Base-by-base conservation (phyloP, 92 coral and sea anemone species). In the Actinernus sp. region DNA sequence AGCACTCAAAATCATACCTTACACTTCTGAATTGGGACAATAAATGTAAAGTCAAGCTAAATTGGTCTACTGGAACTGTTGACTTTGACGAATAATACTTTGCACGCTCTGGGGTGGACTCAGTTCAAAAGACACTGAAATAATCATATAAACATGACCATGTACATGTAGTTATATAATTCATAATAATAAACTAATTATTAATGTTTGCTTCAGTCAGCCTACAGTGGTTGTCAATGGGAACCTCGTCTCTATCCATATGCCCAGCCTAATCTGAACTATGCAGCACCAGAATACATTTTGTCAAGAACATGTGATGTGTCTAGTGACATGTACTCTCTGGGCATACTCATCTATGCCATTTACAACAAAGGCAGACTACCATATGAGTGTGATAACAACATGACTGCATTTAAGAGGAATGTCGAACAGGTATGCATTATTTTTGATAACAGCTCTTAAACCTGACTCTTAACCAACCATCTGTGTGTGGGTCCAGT, bases 281-380 rank as follows among this genome's bases (percentile, higher is more conserved):
- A 87, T 51, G 85, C 92, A 9, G 97, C 98, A 29, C 98, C 98
- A 49, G 98, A 93, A 79, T 89, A 79, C 74, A 80, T 93, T 39
- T 63, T 93, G 31, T 93, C 98, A 32, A 82, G 97, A 49, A 76
- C 97, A 16, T 90, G 98, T 81, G 90, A 87, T 38, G 66, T 88
- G 22, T 79, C 94, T 16, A 87, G 97, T 64, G 98, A 93, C 61
- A 82, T 93, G 92, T 93, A 82, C 75, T 93, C 98, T 0, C 68
- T 93, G 47, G 98, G 97, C 0, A 83, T 89, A 48, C 87, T 93
- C 19, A 93, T 93, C 45, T 86, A 91, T 49, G 90, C 97, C 2
- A 72, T 93, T 18, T 93, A 91, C 64, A 94, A 94, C 59, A 73
- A 66, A 29, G 98, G 98, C 18, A 79, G 59, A 43, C 93, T 97